Evolutionary conservation across 2,888 invertebrate genomes (phyloP).

Genomic region (Ochropleura plecta): DNA sequence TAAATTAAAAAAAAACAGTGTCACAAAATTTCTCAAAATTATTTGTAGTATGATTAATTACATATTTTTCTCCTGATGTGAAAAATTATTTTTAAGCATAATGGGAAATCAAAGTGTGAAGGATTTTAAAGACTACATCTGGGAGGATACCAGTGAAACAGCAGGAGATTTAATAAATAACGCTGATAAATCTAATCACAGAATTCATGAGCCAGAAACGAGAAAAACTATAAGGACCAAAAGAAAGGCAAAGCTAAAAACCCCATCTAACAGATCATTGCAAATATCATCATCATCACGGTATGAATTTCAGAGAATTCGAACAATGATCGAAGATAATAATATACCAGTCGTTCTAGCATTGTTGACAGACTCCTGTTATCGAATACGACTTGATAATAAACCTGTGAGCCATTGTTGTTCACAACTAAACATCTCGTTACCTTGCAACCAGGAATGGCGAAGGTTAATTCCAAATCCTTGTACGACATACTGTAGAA

Average conservation of each 20-base stretch:
- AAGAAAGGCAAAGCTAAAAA: slow-evolving; percentile 44
- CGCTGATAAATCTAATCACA: slow-evolving; percentile 36
- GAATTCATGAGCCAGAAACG: slow-evolving; percentile 29
- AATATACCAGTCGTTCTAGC: slow-evolving; percentile 68
- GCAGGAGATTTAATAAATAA: slow-evolving; percentile 35
- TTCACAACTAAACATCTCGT: slow-evolving; percentile 54
- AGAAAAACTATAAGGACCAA: slow-evolving; percentile 50
- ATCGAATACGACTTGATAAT: slow-evolving; percentile 40
- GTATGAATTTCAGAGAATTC: slow-evolving; percentile 58
- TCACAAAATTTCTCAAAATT: slow-evolving; percentile 46
- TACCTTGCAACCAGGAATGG: slow-evolving; percentile 58
- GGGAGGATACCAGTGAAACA: slow-evolving; percentile 45
- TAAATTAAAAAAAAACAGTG: neutral
- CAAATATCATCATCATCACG: slow-evolving; percentile 28
- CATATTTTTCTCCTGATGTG: slow-evolving; percentile 14
- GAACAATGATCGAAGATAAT: slow-evolving; percentile 57
- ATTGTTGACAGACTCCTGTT: slow-evolving; percentile 62
- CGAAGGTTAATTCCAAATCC: slow-evolving; percentile 65
- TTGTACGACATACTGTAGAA: slow-evolving; percentile 70
- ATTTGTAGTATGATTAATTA: slow-evolving; percentile 8
- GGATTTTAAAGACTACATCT: slow-evolving; percentile 33
- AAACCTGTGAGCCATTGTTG: slow-evolving; percentile 54
- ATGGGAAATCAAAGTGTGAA: slow-evolving; percentile 68
- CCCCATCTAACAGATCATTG: slow-evolving; percentile 23
- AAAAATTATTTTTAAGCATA: slow-evolving; percentile 8